Percentiles rank a stretch among this genome's conserved stretches.
These are phyloP conservation scores for Phrynosoma blainvillii DNA, from an alignment of 2,113 vertebrate species.

Conservation along the genomic window DNA sequence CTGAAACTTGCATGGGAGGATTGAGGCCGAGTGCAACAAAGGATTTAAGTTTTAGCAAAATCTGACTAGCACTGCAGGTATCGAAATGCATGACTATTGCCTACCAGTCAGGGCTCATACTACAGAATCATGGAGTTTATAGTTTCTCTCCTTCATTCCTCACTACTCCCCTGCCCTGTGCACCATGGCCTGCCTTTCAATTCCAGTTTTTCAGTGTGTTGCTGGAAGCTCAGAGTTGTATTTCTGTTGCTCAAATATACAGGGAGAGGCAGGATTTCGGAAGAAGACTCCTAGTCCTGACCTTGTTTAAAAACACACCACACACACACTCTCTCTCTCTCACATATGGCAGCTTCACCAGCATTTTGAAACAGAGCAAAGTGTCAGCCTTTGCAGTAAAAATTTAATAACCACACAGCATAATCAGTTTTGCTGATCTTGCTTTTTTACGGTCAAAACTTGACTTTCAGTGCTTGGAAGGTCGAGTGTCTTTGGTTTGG, in stretches of 20 bases:
- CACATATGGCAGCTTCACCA: neutral
- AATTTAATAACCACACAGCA: neutral
- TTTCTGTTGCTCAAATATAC: neutral
- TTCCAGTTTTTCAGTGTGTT: neutral
- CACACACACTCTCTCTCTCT: too few species aligned
- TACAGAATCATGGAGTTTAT: neutral
- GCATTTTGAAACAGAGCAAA: neutral
- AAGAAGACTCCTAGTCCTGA: neutral
- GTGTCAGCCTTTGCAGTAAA: neutral
- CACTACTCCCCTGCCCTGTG: neutral
- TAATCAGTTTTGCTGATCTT: neutral
- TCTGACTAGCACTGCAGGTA: neutral
- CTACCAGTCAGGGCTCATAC: neutral
- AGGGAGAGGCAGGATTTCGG: neutral
- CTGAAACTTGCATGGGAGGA: neutral
- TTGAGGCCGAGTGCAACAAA: neutral
- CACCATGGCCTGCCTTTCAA: neutral
- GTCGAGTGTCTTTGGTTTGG: slow-evolving; percentile 2
- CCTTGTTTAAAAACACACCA: neutral
- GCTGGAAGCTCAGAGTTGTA: neutral
- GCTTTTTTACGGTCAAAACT: neutral
- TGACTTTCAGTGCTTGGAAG: neutral
- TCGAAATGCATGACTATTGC: neutral
- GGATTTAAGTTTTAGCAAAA: too few species aligned
- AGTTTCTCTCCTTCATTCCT: neutral